Evolutionary conservation across 1,140 invertebrate genomes (phyloP).

Genomic region (Hermatobates lingyangjiaoensis): DNA sequence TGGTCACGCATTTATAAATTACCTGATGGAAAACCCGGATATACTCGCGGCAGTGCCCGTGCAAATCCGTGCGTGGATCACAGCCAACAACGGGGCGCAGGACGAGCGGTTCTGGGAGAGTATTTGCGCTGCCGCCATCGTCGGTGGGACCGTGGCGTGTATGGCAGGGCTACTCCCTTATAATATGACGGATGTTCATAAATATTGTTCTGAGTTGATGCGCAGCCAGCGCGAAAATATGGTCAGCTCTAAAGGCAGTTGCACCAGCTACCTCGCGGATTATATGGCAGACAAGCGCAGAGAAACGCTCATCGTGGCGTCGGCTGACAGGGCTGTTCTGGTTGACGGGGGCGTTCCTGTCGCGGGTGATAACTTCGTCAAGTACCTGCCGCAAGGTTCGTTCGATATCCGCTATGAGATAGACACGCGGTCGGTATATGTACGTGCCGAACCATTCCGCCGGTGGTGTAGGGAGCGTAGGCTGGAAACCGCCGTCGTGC

Average conservation of each 20-base stretch:
- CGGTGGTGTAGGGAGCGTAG: neutral
- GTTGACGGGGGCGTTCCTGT: no score
- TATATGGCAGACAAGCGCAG: neutral
- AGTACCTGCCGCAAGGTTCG: neutral
- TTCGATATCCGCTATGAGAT: neutral
- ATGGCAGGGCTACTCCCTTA: neutral
- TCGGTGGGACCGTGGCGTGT: neutral
- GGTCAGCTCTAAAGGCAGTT: neutral
- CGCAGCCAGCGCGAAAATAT: neutral
- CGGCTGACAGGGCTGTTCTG: neutral
- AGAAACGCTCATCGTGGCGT: neutral
- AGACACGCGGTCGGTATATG: neutral
- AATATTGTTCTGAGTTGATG: neutral
- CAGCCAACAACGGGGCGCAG: neutral
- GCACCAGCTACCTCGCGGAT: neutral
- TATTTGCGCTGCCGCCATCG: neutral
- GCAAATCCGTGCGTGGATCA: neutral
- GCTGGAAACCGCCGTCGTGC: neutral
- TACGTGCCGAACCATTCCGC: neutral
- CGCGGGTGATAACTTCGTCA: neutral
- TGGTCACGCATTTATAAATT: neutral
- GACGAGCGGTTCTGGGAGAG: neutral
- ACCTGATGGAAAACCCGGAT: neutral
- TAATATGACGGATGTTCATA: neutral
- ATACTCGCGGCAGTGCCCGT: neutral